phyloP scores from a whole-genome alignment of 2,888 invertebrate species.

The Pandemis heparana region DNA sequence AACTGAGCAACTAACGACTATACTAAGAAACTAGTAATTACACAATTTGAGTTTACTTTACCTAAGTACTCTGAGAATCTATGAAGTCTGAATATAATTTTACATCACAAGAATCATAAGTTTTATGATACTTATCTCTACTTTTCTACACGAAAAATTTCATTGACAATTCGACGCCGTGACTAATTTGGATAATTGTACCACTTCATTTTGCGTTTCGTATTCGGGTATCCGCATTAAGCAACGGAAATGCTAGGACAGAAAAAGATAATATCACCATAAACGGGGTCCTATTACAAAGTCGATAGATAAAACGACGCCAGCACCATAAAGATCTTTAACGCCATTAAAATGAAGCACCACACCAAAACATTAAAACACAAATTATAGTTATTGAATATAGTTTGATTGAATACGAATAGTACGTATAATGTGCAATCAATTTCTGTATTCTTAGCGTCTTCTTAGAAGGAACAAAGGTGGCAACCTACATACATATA shows the following conservation, averaged over 20 bases:
- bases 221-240: not conserved
- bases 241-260: not conserved
- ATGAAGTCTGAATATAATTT: not conserved
- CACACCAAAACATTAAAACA: not conserved
- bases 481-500: no score
- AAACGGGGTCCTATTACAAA: no score
- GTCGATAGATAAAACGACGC: no score
- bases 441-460: no score
- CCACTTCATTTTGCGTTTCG: not conserved
- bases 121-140: not conserved
- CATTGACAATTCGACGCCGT: not conserved
- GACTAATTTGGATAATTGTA: not conserved
- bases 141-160: not conserved
- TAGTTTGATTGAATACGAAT: no score
- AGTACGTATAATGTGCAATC: no score
- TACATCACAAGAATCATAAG: slow-evolving; percentile 13
- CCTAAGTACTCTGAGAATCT: not conserved
- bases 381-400: no score
- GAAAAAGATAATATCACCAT: not conserved
- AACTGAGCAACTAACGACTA: not conserved
- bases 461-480: no score
- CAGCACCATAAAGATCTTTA: not conserved
- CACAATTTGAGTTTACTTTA: not conserved
- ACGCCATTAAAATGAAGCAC: not conserved
- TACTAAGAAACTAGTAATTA: not conserved